Percentiles rank a stretch among this genome's conserved stretches.
These are phyloP conservation scores for Magallana angulata DNA, from an alignment of 1,140 invertebrate genomes.

Conservation along the genomic window DNA sequence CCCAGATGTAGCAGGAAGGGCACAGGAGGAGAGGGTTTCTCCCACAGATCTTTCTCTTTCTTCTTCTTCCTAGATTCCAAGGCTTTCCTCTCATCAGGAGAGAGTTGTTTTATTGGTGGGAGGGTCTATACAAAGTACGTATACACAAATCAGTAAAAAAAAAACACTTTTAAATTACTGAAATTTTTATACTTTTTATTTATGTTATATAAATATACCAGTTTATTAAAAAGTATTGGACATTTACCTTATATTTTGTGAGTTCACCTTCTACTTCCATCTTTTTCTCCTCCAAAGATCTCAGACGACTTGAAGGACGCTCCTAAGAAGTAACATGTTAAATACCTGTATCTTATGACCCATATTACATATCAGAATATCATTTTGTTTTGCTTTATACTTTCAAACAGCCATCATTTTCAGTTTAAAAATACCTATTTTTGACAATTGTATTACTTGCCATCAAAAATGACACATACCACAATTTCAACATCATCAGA, in stretches of 20 bases:
- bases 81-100: conserved; percentile 70
- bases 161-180: background rate
- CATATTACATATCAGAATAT: too few species aligned
- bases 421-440: too few species aligned
- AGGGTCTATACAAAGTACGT: conserved; percentile 66
- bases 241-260: conserved; percentile 66
- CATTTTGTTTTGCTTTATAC: too few species aligned
- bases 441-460: too few species aligned
- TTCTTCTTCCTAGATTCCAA: conserved; percentile 56
- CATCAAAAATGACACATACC: conserved; percentile 40
- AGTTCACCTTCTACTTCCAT: conserved; percentile 63
- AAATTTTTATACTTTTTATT: background rate
- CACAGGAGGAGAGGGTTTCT: conserved; percentile 72
- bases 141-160: background rate
- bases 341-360: too few species aligned
- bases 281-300: conserved; percentile 53
- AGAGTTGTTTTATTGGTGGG: conserved; percentile 75
- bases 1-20: conserved; percentile 78
- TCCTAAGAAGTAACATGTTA: conserved; percentile 51
- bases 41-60: conserved; percentile 71
- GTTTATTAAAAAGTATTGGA: background rate
- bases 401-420: too few species aligned
- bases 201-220: background rate
- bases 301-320: conserved; percentile 48
- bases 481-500: conserved; percentile 64